Evolutionary conservation across 2,113 vertebrate genomes (phyloP), one percentile per base, ranked within the genome.

Genomic region (Myotis yumanensis): DNA sequence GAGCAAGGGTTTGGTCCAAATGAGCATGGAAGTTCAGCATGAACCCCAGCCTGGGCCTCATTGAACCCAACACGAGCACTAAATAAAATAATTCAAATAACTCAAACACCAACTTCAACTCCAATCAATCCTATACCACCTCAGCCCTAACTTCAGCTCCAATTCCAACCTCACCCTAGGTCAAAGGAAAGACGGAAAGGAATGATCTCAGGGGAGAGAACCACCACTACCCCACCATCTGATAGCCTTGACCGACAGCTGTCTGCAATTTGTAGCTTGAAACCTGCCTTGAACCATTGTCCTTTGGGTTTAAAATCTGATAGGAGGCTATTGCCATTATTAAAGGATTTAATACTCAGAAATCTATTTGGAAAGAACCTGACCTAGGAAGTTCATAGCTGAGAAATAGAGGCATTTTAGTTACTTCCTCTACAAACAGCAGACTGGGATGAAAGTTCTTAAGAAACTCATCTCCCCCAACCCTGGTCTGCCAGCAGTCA

Each of bases 241-340:
- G 40, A 59, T 23, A 54, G 76, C 91, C 91, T 97, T 92, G 90
- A 91, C 80, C 59, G 51, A 96, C 89, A 97, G 95, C 98, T 98
- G 95, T 97, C 94, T 22, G 18, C 93, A 97, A 92, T 90, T 96
- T 91, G 59, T 93, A 90, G 75, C 79, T 90, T 96, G 92, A 98
- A 97, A 97, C 95, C 92, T 40, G 92, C 57, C 95, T 97, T 89
- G 88, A 89, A 89, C 52, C 90, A 97, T 94, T 95, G 68, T 97
- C 94, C 86, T 93, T 96, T 95, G 93, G 95, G 94, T 91, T 93
- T 97, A 86, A 95, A 98, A 85, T 92, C 82, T 86, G 59, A 75
- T 79, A 71, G 96, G 85, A 88, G 75, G 95, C 72, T 89, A 91
- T 89, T 91, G 76, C 54, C 35, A 17, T 93, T 96, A 85, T 79